Base-by-base conservation (phyloP, 2,888 invertebrate species). In the Psylliodes chrysocephalus region DNA sequence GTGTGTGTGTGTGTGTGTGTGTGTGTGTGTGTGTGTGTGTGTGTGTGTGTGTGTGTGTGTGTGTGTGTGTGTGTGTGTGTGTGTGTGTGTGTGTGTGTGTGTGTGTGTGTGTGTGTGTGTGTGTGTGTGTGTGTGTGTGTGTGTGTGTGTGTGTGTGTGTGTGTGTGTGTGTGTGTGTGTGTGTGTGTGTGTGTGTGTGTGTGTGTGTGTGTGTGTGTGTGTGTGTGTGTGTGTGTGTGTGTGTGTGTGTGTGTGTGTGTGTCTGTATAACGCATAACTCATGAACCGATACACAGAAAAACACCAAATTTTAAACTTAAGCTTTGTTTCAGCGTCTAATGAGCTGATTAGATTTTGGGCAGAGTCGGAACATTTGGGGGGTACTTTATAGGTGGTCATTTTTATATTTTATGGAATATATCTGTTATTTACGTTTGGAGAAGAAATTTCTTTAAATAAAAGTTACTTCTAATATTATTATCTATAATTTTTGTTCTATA, bases 181-280 rank as follows among this genome's bases (percentile, higher is more conserved):
- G 30, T 30, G 30, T 30, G 30, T 30, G 30, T 30, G 30, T 30
- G 30, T 30, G 30, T 30, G 30, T 30, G 30, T 30, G 30, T 30
- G 30, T 30, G 30, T 30, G 30, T 30, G 30, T 30, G 30, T 30
- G 30, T 30, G 30, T 30, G 30, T 30, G 30, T 30, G 30, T 30
- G 30, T 30, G 30, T 30, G 30, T 30, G 30, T 30, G 30, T 30
- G 30, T 30, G 30, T 30, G 30, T 30, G 30, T 30, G 30, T 30
- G 30, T 30, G 30, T 30, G 30, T 30, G 44, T 44, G 44, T 44
- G 44, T 44, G 19, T n/a, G n/a, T n/a, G n/a, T n/a, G n/a, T n/a
- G n/a, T n/a, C n/a, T n/a, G n/a, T n/a, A n/a, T n/a, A n/a, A n/a
- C n/a, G n/a, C n/a, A n/a, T n/a, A n/a, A n/a, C n/a, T n/a, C n/a